A percentile compares a stretch with the other conserved stretches of the same genome.
Evolutionary conservation across 2,888 invertebrate species (phyloP).

Genomic region (Resseliella maxima): DNA sequence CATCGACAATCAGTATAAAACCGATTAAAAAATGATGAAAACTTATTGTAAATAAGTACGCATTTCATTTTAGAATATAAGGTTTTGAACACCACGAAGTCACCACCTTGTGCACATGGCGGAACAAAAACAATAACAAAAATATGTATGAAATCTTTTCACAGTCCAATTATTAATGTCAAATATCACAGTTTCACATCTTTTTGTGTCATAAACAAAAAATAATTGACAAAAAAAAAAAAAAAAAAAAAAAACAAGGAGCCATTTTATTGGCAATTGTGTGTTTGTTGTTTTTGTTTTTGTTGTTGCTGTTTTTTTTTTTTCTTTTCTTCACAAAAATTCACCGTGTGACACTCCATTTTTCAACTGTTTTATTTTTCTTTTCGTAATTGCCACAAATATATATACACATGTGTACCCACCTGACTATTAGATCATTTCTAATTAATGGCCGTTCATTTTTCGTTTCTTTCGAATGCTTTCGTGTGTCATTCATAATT

Average conservation of each 20-base stretch:
- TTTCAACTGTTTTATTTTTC: neutral
- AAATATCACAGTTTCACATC: neutral
- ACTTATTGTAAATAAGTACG: neutral
- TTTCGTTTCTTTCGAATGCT: neutral
- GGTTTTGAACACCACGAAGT: too few species aligned
- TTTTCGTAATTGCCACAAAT: neutral
- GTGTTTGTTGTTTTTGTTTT: too few species aligned
- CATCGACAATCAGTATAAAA: neutral
- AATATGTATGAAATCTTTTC: too few species aligned
- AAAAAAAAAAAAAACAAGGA: neutral
- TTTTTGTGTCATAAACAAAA: neutral
- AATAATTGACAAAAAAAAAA: neutral
- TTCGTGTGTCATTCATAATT: conserved; percentile 21
- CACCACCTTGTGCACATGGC: too few species aligned
- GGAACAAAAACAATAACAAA: too few species aligned
- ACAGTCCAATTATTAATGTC: too few species aligned
- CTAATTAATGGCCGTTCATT: neutral
- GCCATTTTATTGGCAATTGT: neutral
- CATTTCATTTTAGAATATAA: too few species aligned
- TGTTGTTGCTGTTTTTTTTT: too few species aligned
- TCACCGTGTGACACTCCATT: conserved; percentile 14
- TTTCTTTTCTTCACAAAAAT: neutral
- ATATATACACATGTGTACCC: neutral
- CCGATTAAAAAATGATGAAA: neutral
- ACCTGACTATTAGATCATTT: neutral